phyloP scores from a whole-genome alignment of 1,140 invertebrate species.

The Probaryconus sp. region DNA sequence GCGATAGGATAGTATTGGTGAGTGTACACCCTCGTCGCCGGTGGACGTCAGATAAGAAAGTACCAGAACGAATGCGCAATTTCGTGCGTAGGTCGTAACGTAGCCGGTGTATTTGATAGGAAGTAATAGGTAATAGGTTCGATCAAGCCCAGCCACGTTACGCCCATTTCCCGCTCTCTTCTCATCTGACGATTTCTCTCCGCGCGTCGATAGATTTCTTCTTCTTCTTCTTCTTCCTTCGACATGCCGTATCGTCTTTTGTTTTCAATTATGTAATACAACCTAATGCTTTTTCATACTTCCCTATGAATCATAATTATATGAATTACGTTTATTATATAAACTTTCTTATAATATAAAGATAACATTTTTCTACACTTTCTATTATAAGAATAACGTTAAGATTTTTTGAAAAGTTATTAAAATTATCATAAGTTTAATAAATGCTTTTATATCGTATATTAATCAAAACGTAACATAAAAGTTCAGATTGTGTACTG shows the following conservation, averaged over 20 bases:
- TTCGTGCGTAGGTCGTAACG: slow-evolving; percentile 38
- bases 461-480: no score
- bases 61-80: slow-evolving; percentile 50
- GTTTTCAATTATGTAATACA: slow-evolving; percentile 43
- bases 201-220: slow-evolving; percentile 36
- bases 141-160: slow-evolving; percentile 56
- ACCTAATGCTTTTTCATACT: slow-evolving; percentile 24
- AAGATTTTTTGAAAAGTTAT: no score
- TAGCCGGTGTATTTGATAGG: slow-evolving; percentile 58
- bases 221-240: slow-evolving; percentile 30
- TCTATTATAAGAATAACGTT: no score
- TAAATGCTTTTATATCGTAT: no score
- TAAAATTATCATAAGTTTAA: no score
- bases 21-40: slow-evolving; percentile 27
- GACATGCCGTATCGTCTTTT: slow-evolving; percentile 35
- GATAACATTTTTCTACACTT: no score
- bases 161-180: slow-evolving; percentile 61
- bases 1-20: not conserved
- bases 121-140: slow-evolving; percentile 63
- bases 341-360: no score
- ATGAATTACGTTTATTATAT: slow-evolving; percentile 5
- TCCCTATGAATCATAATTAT: slow-evolving; percentile 19
- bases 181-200: slow-evolving; percentile 39
- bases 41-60: slow-evolving; percentile 43
- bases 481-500: no score